A percentile compares a stretch with the other conserved stretches of the same genome.
Conservation (phyloP, 2,888 invertebrate genomes). For the Spilosoma lubricipeda region DNA sequence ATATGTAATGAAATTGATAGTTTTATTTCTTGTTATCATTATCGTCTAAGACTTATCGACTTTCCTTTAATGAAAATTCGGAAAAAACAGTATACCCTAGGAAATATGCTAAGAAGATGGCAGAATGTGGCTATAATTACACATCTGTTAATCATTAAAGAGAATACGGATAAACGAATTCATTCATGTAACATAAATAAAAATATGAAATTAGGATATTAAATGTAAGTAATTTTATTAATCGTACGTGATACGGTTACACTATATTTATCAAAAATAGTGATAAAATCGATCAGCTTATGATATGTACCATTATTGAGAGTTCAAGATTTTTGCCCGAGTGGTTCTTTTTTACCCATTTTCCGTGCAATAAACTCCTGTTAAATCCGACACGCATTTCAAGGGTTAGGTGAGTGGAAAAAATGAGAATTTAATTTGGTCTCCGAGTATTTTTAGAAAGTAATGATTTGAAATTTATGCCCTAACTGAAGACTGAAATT, state of each 20-base stretch:
- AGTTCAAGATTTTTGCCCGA: constrained; percentile 63
- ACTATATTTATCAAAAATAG: no score
- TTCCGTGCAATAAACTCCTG: constrained; percentile 78
- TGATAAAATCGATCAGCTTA: no score
- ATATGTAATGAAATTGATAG: background rate
- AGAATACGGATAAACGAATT: background rate
- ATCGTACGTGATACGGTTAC: no score
- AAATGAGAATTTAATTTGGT: constrained; percentile 70
- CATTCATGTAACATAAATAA: no score
- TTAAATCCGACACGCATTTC: constrained; percentile 74
- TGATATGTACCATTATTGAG: constrained; percentile 50
- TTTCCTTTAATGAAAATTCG: background rate
- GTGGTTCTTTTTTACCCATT: constrained; percentile 70
- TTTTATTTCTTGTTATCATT: background rate
- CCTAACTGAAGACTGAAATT: background rate
- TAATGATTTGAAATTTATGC: constrained; percentile 46
- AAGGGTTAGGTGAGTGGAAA: constrained; percentile 71
- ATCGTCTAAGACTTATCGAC: no score
- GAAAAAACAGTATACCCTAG: background rate
- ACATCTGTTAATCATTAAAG: background rate
- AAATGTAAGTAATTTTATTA: no score
- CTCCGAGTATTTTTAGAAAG: constrained; percentile 48
- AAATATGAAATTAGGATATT: no score
- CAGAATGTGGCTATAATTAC: background rate
- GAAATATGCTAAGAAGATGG: background rate